phyloP scores from a whole-genome alignment of 2,113 vertebrate genomes.

The Oreochromis spilurus region DNA sequence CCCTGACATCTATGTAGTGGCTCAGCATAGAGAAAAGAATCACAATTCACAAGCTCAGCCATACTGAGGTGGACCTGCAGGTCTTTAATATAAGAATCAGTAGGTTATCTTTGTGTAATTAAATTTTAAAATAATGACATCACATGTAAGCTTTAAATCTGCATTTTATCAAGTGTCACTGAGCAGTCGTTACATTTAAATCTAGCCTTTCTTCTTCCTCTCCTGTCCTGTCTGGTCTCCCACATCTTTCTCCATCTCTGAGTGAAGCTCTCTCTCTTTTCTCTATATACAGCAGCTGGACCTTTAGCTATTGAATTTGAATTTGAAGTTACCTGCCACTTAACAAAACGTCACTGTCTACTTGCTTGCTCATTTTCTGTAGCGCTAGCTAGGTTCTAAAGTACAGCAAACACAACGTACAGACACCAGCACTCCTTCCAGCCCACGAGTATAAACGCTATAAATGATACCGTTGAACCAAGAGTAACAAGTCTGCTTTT shows the following conservation, averaged over 20 bases:
- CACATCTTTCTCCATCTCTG: not conserved
- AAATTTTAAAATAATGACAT: not conserved
- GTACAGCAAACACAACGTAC: not conserved
- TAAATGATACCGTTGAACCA: not conserved
- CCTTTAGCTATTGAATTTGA: not conserved
- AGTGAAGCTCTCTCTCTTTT: not conserved
- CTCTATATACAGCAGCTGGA: not conserved
- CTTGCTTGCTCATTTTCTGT: not conserved
- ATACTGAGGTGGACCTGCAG: not conserved
- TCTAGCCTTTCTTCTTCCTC: not conserved
- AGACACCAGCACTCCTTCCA: not conserved
- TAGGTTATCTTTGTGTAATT: not conserved
- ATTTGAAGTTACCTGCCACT: not conserved
- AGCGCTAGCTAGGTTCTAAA: not conserved
- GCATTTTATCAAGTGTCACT: not conserved
- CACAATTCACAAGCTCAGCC: not conserved
- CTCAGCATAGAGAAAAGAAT: not conserved
- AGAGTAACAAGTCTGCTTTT: not conserved
- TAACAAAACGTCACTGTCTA: not conserved
- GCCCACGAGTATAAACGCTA: not conserved
- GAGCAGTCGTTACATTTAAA: not conserved
- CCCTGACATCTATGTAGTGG: not conserved
- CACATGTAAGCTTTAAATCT: not conserved
- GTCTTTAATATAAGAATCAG: too few species aligned
- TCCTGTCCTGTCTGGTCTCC: not conserved